Evolutionary conservation across 2,797 vertebrate species (phyloP).

Genomic region (Melopsittacus undulatus): DNA sequence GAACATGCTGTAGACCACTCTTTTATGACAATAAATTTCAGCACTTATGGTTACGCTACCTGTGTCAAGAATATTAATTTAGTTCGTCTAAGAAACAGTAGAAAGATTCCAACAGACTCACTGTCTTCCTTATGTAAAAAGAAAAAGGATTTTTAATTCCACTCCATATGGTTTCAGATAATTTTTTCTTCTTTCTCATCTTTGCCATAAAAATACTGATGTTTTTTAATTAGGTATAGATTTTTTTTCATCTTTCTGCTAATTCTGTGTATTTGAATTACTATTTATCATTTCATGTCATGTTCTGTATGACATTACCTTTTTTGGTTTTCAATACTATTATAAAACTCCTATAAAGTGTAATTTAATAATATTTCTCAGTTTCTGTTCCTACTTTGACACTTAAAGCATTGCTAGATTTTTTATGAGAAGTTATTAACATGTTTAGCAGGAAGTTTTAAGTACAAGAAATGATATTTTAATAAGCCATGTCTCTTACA

Average conservation of each 20-base stretch:
- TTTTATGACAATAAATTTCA: background rate
- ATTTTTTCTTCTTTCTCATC: background rate
- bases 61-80: background rate
- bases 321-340: background rate
- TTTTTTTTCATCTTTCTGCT: background rate
- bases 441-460: background rate
- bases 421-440: background rate
- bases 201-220: background rate
- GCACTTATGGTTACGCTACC: background rate
- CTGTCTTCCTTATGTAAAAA: background rate
- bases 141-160: background rate
- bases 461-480: background rate
- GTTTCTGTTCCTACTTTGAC: background rate
- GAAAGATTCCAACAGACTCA: background rate
- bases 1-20: background rate
- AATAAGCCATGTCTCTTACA: background rate
- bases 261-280: background rate
- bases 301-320: background rate
- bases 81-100: background rate
- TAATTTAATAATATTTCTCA: conserved; percentile 20
- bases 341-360: background rate
- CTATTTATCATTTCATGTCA: background rate
- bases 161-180: accelerated
- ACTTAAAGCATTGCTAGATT: background rate
- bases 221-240: background rate